A percentile compares a stretch with the other conserved stretches of the same genome.
Evolutionary conservation across 2,113 vertebrate species (phyloP).

Genomic region (Aegithalos caudatus): DNA sequence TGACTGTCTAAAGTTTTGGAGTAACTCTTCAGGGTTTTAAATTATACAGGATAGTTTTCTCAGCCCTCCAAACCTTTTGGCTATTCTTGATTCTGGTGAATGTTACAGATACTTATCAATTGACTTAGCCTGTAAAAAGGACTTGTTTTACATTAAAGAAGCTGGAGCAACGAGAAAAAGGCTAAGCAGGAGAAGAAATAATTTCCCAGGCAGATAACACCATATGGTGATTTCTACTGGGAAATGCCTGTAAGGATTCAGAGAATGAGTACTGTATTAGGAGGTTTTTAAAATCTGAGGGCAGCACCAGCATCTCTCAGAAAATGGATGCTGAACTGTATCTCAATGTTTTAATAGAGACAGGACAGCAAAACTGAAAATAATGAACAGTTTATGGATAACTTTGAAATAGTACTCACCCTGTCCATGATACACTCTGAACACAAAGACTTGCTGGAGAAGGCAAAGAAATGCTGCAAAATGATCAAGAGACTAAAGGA

Average conservation of each 20-base stretch:
- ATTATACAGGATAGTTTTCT: background rate
- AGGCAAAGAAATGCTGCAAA: background rate
- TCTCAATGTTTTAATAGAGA: background rate
- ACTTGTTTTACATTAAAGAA: background rate
- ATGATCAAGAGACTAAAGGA: background rate
- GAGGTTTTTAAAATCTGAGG: background rate
- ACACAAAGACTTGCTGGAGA: background rate
- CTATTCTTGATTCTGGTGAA: background rate
- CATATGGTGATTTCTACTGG: constrained; percentile 43
- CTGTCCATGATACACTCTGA: background rate
- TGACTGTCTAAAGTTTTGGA: background rate
- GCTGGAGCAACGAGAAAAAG: background rate
- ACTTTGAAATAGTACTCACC: background rate
- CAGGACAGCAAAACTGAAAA: background rate
- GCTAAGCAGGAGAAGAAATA: constrained; percentile 15
- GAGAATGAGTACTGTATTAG: background rate
- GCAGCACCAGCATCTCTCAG: background rate
- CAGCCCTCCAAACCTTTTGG: background rate
- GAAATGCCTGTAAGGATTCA: constrained; percentile 11
- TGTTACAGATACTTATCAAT: background rate
- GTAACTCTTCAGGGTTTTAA: background rate
- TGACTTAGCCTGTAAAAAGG: background rate
- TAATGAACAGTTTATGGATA: background rate
- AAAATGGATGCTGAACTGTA: background rate
- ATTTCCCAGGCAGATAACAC: background rate